Conservation (phyloP, 2,888 invertebrate species). For the Smittia aterrima region DNA sequence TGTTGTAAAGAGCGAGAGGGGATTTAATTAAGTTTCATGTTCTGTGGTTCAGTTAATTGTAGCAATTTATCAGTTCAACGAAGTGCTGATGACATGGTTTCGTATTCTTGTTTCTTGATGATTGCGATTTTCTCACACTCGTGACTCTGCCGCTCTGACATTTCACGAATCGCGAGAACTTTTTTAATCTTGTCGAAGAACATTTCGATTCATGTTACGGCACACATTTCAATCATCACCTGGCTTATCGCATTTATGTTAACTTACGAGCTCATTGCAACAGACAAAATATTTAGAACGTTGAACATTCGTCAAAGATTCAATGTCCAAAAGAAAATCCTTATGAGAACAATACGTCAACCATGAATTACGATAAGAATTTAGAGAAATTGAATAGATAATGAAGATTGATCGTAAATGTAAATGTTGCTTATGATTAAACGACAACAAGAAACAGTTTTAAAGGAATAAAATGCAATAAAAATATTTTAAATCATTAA, state of each 20-base stretch:
- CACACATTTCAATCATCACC: neutral
- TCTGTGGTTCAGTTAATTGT: constrained; percentile 28
- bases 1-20: neutral
- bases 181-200: neutral
- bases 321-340: neutral
- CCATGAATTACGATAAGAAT: neutral
- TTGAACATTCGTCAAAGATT: neutral
- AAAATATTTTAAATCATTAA: neutral
- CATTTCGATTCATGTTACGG: neutral
- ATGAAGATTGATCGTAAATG: constrained; percentile 16
- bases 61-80: constrained; percentile 34
- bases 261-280: neutral
- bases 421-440: constrained; percentile 37
- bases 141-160: neutral
- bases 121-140: neutral
- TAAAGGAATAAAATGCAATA: neutral
- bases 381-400: neutral
- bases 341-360: neutral
- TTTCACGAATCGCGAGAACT: neutral
- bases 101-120: neutral
- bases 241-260: neutral
- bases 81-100: neutral
- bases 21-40: constrained; percentile 17
- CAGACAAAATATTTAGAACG: neutral
- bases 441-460: neutral